Percentiles rank a stretch among this genome's conserved stretches.
These are phyloP conservation scores for Drosophila peninsularis DNA, from an alignment of 2,888 invertebrate genomes.

Conservation along the genomic window DNA sequence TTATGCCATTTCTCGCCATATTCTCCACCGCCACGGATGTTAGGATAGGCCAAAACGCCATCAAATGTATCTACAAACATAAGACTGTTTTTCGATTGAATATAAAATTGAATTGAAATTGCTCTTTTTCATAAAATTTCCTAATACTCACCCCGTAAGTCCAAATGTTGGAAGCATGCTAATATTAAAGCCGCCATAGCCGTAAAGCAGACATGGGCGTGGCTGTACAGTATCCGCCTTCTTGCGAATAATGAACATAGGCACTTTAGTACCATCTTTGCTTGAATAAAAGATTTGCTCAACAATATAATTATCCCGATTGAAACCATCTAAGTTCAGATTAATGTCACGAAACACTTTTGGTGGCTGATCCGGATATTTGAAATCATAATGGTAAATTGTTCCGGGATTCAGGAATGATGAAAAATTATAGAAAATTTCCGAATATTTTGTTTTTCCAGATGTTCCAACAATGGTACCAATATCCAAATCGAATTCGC, in stretches of 20 bases:
- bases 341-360: slow-evolving; percentile 92
- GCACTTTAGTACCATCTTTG: slow-evolving; percentile 96
- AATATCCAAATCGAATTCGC: slow-evolving; percentile 92
- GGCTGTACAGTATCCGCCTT: slow-evolving; percentile 86
- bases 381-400: slow-evolving; percentile 94
- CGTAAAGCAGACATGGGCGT: slow-evolving; percentile 93
- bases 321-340: slow-evolving; percentile 91
- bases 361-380: slow-evolving; percentile 87
- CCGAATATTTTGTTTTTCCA: slow-evolving; percentile 92
- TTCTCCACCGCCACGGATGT: slow-evolving; percentile 98
- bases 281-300: slow-evolving; percentile 96
- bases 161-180: slow-evolving; percentile 96
- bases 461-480: slow-evolving; percentile 94
- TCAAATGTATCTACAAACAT: slow-evolving; percentile 95
- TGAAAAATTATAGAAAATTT: slow-evolving; percentile 97
- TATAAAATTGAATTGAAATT: not conserved
- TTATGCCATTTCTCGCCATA: slow-evolving; percentile 99
- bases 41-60: slow-evolving; percentile 95
- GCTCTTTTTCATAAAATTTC: not conserved
- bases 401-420: slow-evolving; percentile 95
- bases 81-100: slow-evolving; percentile 81
- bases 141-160: slow-evolving; percentile 87
- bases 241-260: slow-evolving; percentile 96
- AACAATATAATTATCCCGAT: slow-evolving; percentile 91
- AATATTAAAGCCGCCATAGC: slow-evolving; percentile 98